phyloP scores from a whole-genome alignment of 2,797 vertebrate genomes.

The Clarias platycephalus region DNA sequence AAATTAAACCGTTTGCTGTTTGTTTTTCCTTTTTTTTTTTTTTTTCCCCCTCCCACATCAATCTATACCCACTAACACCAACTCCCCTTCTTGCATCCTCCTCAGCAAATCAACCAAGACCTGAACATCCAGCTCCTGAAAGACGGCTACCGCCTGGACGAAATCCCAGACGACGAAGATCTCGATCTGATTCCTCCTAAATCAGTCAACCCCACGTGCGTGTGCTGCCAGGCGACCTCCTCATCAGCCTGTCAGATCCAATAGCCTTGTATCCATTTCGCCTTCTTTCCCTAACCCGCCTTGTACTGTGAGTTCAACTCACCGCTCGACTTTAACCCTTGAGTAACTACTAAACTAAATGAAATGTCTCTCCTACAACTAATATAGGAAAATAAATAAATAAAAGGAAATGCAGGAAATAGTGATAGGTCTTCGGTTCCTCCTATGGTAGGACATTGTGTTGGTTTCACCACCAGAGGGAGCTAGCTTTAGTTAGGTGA shows the following conservation, averaged over 20 bases:
- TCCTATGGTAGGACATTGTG: slow-evolving; percentile 88
- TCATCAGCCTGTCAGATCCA: slow-evolving; percentile 97
- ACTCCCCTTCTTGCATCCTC: slow-evolving; percentile 60
- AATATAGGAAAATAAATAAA: slow-evolving; percentile 37
- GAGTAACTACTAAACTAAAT: slow-evolving; percentile 49
- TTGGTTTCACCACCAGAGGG: slow-evolving; percentile 48
- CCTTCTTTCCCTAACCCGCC: slow-evolving; percentile 7
- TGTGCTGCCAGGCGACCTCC: slow-evolving; percentile 97
- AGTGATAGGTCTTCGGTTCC: slow-evolving; percentile 82
- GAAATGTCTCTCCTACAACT: slow-evolving; percentile 42
- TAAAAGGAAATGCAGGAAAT: slow-evolving; percentile 45
- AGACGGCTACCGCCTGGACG: slow-evolving; percentile 94
- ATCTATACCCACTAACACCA: neutral
- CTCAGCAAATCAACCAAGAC: slow-evolving; percentile 99
- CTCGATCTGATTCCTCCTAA: slow-evolving; percentile 98
- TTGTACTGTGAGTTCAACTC: slow-evolving; percentile 61
- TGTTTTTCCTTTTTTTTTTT: neutral
- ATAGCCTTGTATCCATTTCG: slow-evolving; percentile 69
- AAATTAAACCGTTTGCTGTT: neutral
- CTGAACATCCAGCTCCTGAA: slow-evolving; percentile 99
- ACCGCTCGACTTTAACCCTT: slow-evolving; percentile 40
- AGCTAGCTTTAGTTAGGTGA: slow-evolving; percentile 31
- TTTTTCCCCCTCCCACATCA: neutral
- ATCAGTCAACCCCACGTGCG: slow-evolving; percentile 95
- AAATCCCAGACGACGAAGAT: slow-evolving; percentile 97